phyloP scores from a whole-genome alignment of 2,113 vertebrate species.

The Cricetomys ansorgei region DNA sequence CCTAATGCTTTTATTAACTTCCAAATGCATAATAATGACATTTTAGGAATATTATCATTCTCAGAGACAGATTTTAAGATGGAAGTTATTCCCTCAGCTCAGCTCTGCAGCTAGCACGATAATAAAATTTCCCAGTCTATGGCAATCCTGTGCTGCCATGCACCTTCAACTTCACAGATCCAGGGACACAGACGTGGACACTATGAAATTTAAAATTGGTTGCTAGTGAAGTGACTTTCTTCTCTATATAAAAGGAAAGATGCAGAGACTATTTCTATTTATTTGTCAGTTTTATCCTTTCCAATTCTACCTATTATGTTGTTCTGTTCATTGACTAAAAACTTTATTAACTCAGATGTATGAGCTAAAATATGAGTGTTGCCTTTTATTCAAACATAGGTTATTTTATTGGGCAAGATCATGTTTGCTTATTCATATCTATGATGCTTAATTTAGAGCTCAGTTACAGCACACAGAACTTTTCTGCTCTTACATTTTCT shows the following conservation, averaged over 20 bases:
- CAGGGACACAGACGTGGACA: background rate
- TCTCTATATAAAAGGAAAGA: background rate
- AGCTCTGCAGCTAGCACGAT: background rate
- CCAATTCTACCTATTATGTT: background rate
- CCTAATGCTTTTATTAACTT: constrained; percentile 71
- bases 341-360: background rate
- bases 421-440: background rate
- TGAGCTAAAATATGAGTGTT: background rate
- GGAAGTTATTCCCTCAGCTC: constrained; percentile 24
- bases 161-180: background rate
- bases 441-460: background rate
- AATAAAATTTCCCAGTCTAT: background rate
- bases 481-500: background rate
- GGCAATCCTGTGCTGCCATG: background rate
- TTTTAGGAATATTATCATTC: constrained; percentile 43
- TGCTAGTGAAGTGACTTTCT: background rate
- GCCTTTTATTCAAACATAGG: background rate
- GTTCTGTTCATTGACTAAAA: background rate
- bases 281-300: background rate
- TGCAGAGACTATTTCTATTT: background rate
- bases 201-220: background rate
- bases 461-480: background rate
- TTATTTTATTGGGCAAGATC: background rate
- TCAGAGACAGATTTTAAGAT: constrained; percentile 34
- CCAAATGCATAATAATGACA: constrained; percentile 62